Evolutionary conservation across 2,113 vertebrate genomes (phyloP).

Genomic region (Peucedramus taeniatus): DNA sequence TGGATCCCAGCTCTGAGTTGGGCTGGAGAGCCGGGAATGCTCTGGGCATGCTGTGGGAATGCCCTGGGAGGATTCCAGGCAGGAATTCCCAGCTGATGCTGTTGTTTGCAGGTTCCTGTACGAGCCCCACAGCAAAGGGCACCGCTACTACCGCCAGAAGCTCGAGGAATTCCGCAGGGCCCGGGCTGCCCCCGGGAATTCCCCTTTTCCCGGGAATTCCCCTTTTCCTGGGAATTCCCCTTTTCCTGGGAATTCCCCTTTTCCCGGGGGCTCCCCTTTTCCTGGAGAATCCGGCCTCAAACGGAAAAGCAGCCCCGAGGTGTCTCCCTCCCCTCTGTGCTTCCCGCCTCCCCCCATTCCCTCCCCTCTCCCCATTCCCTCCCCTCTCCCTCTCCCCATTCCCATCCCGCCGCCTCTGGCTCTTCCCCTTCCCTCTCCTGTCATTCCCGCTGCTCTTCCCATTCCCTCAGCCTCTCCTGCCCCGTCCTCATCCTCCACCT

Average conservation of each 20-base stretch:
- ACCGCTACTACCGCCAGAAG: conserved; percentile 86
- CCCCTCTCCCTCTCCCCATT: background rate
- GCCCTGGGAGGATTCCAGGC: background rate
- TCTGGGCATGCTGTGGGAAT: background rate
- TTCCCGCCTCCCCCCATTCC: background rate
- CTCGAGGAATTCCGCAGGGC: conserved; percentile 82
- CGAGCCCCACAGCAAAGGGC: conserved; percentile 82
- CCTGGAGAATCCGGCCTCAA: conserved; percentile 13
- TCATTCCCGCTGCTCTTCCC: background rate
- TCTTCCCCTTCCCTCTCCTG: background rate
- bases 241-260: background rate
- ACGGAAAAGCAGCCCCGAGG: conserved; percentile 40
- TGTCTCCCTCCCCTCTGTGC: background rate
- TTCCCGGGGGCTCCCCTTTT: background rate
- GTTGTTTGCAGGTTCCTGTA: conserved; percentile 77
- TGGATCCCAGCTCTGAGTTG: too few relatives aligned
- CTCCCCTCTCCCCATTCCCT: background rate
- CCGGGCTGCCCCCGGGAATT: background rate
- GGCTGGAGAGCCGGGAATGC: too few relatives aligned
- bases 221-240: background rate
- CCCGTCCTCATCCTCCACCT: background rate
- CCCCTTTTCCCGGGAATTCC: background rate
- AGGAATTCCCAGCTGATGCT: background rate
- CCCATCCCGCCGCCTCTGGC: background rate
- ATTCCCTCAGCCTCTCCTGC: background rate